phyloP scores from a whole-genome alignment of 2,113 vertebrate genomes.

The Cardinalis cardinalis region DNA sequence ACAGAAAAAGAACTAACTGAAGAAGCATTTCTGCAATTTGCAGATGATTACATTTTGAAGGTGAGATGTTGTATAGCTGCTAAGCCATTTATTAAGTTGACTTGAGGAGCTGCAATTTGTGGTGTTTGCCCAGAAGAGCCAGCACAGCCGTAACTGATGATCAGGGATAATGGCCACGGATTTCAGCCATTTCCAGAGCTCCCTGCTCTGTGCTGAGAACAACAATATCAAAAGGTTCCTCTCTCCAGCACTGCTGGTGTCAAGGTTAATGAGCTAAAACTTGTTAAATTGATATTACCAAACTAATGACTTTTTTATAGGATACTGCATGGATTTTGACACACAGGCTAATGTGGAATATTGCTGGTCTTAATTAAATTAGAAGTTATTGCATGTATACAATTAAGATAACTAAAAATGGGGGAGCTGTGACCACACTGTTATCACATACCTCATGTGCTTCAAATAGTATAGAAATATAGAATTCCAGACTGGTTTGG shows the following conservation, averaged over 20 bases:
- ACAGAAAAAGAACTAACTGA: not conserved
- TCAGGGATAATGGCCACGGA: not conserved
- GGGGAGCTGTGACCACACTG: not conserved
- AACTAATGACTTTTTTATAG: constrained; percentile 57
- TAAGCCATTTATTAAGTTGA: not conserved
- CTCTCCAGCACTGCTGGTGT: constrained; percentile 35
- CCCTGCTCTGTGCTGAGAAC: not conserved
- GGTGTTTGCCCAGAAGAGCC: not conserved
- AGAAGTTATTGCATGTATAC: constrained; percentile 41
- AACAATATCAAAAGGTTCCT: constrained; percentile 30
- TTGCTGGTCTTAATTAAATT: constrained; percentile 47
- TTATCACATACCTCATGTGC: not conserved
- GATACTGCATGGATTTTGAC: constrained; percentile 47
- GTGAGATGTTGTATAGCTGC: not conserved
- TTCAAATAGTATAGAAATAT: accelerated
- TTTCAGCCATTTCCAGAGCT: constrained; percentile 2
- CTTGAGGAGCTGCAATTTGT: not conserved
- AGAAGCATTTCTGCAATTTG: not conserved
- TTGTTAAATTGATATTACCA: constrained; percentile 60
- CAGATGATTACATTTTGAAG: not conserved
- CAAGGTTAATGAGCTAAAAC: constrained; percentile 66
- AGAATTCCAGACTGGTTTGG: not conserved
- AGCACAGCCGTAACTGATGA: not conserved
- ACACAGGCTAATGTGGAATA: constrained; percentile 40
- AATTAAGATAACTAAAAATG: constrained; percentile 21